Evolutionary conservation across 1,140 invertebrate species (phyloP), one percentile per base, ranked within the genome.

Genomic region (Gonatopus flavifemur): DNA sequence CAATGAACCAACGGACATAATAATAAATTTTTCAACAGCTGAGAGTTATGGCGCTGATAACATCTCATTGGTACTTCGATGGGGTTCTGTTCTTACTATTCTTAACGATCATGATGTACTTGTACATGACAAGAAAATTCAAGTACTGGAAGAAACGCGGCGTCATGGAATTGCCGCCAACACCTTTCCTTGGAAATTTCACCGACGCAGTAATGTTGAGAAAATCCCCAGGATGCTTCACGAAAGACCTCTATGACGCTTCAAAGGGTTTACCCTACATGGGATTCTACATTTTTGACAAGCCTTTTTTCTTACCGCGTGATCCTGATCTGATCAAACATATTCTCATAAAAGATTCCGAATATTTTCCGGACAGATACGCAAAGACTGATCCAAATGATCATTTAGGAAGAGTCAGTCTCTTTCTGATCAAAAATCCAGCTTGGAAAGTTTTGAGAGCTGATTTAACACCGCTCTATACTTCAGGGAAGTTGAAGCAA

Each of bases 281-380:
- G 5, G 76, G 76, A 0, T 68, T 75, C 12, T 79, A 69, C 28
- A 21, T 72, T 3, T 64, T 77, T 9, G 62, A 74, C 24, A 65
- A 65, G 9, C 77, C 78, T 0, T 57, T 40, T 1, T 42, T 82
- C 0, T 20, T 82, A 2, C 12, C 80, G 2, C 65, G 77, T 2
- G 80, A 82, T 49, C 65, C 73, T 0, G 67, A 78, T 2, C 35
- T 81, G 0, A 52, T 81, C 0, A 81, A 79, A 44, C 48, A 72
- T 3, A 41, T 83, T 10, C 20, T 80, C 7, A 62, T 81, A 2
- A 81, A 79, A 46, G 81, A 82, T 39, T 82, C 81, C 43, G 53
- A 72, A 28, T 49, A 72, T 22, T 81, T 81, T 31, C 3, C 31
- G 0, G 66, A 80, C 31, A 62, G 71, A 45, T 59, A 57, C 3